Base-by-base conservation (phyloP, 2,888 invertebrate genomes). In the Drosophila eohydei region DNA sequence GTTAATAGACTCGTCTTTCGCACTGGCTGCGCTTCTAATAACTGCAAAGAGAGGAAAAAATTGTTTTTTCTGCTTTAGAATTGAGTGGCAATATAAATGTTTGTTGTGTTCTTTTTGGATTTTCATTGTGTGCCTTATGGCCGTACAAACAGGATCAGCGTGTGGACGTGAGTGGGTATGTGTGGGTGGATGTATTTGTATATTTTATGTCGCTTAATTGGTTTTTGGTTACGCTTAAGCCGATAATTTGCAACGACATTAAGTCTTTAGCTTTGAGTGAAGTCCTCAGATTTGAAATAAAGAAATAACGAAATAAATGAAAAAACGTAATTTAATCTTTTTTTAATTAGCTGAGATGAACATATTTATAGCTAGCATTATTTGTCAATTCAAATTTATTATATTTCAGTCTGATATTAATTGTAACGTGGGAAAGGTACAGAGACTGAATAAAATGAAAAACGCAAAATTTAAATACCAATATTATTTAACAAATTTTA, bases 1-100 rank as follows among this genome's bases (percentile, higher is more conserved):
- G 77, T 77, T 88, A 85, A 86, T 85, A 81, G 88, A 85, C 81
- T 80, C 68, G 65, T 65, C 72, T 73, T 71, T 80, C 52, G 69
- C 67, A 55, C 21, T 21, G 21, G 21, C 21, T 58, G 56, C 58
- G 74, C 73, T 54, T 64, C 68, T 75, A 78, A 78, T 83, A 86
- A 78, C 86, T 86, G 88, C 70, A 86, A 88, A 86, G 59, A 84
- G 79, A 71, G 66, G 43, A 55, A 55, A 46, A 64, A 52, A 69
- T 28, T 38, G 21, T 2, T 6, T 12, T 12, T 4, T 32, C 7
- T 83, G 64, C 58, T 65, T 69, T 75, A 71, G 65, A 76, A 71
- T 48, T 68, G 56, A 74, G 67, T 81, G 81, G 50, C 72, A 72
- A 72, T 26, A 78, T 83, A 74, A 44, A 44, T 55, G 41, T 44